Base-by-base conservation (phyloP, 2,797 vertebrate species). In the Acanthornis magna region DNA sequence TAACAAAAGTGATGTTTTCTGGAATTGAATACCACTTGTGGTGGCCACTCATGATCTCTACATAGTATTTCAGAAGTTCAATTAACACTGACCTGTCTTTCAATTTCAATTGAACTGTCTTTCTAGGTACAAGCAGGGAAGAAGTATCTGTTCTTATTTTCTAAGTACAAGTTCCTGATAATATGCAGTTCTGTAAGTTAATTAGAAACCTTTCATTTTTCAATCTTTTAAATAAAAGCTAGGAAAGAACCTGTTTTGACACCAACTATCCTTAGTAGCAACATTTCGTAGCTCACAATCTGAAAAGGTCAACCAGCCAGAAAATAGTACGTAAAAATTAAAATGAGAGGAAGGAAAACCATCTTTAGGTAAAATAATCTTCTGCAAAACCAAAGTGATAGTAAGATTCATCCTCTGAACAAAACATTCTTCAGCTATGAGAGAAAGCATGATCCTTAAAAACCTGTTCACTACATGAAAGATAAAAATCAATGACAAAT, bases 271-370 rank as follows among this genome's bases (percentile, higher is more conserved):
- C 55, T 86, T 76, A 84, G 55, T 7, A 86, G 51, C 34, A 88
- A 45, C 71, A 65, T 47, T 86, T 94, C 2, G 1, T 36, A 88
- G 76, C 80, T 76, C 26, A 75, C 8, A 70, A 38, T 27, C 17
- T 85, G 62, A 63, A 88, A 95, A 94, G 66, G 91, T 78, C 43
- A 66, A 34, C 13, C 32, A 72, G 57, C 43, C 73, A 68, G 38
- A 22, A 27, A 83, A 20, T 50, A 90, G 88, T 20, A 55, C 13
- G 47, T 38, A 86, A 1, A 0, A 77, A 66, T 43, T 34, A 71
- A 87, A 72, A 67, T 16, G 27, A 81, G 30, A 27, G 22, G 53
- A 91, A 50, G 11, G 27, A 60, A 83, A 65, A 71, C 75, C 8
- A 58, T 70, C n/a, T 54, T 36, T 25, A 67, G 32, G 16, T 63